Base-by-base conservation (phyloP, 2,888 invertebrate species). In the Drosophila maculinotata region DNA sequence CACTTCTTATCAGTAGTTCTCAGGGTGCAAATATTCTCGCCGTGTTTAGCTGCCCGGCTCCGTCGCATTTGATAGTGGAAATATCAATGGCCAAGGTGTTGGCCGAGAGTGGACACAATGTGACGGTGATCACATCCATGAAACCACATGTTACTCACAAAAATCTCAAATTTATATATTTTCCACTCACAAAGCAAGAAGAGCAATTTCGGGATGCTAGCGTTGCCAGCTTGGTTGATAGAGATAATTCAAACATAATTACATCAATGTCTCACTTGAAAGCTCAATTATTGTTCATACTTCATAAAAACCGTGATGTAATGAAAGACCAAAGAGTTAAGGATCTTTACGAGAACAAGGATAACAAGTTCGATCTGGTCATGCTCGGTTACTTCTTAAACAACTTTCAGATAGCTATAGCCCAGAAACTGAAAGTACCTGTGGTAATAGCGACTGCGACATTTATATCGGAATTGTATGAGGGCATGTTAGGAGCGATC, bases 51-150 rank as follows among this genome's bases (percentile, higher is more conserved):
- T 88, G 88, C 6, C 53, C 78, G 0, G 83, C 88, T 49, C 88
- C 82, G 15, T 91, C 91, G 2, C 91, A 91, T 73, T 36, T 90
- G 25, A 89, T 91, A 20, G 63, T 91, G 1, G 84, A 90, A 10
- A 87, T 90, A 87, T 77, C 90, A 0, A 47, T 87, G 28, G 80
- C 71, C 0, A 87, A 87, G 51, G 81, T 77, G 7, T 51, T 91
- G 44, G 87, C 87, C 0, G 90, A 90, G 36, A 54, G 66, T 20
- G 91, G 91, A 0, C 90, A 91, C 42, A 88, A 91, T 76, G 85
- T 91, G 15, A 91, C 91, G 0, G 87, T 90, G 12, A 78, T 91
- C 0, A 86, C 87, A 1, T 57, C 79, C 0, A 30, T 87, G 0
- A 77, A 85, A n/a, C 78, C 90, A 3, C 35, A 59, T 0, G 67